A percentile compares a stretch with the other conserved stretches of the same genome.
Evolutionary conservation across 2,888 invertebrate genomes (phyloP).

Genomic region (Xestia sexstrigata): DNA sequence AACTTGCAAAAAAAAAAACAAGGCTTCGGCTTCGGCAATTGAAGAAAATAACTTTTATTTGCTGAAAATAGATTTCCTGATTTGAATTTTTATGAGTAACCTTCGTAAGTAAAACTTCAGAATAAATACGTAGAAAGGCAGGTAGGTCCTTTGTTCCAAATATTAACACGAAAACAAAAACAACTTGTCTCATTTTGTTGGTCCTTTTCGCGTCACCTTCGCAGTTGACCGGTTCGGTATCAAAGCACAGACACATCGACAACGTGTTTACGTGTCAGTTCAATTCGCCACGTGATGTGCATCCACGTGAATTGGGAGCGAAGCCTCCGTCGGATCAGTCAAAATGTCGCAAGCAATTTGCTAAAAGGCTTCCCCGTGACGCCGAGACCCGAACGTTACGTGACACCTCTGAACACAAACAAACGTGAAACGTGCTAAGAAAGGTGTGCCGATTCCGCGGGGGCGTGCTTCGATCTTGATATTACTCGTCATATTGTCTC

Average conservation of each 20-base stretch:
- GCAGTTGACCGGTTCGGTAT: conserved; percentile 40
- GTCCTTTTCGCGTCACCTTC: conserved; percentile 24
- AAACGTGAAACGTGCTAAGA: conserved; percentile 68
- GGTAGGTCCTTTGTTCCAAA: background rate
- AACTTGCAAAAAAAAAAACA: conserved; percentile 11
- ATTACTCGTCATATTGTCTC: conserved; percentile 55
- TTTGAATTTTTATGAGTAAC: conserved; percentile 6
- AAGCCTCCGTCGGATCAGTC: conserved; percentile 63
- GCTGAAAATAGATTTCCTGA: conserved; percentile 4
- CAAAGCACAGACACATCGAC: conserved; percentile 56
- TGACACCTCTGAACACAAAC: conserved; percentile 75
- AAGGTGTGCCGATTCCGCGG: conserved; percentile 72
- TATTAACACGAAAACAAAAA: conserved; percentile 13
- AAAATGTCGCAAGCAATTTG: conserved; percentile 81
- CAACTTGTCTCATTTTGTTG: conserved; percentile 7
- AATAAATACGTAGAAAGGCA: background rate
- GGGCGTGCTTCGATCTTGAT: conserved; percentile 55
- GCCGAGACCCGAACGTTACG: conserved; percentile 72
- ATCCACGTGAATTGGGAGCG: conserved; percentile 59
- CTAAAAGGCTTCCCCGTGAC: conserved; percentile 81
- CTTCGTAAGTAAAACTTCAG: background rate
- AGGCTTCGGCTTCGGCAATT: conserved; percentile 15
- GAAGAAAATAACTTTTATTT: background rate
- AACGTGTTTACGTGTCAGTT: conserved; percentile 65
- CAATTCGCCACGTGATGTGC: conserved; percentile 63